phyloP scores from a whole-genome alignment of 2,888 invertebrate species.

The Dastarcus helophoroides region DNA sequence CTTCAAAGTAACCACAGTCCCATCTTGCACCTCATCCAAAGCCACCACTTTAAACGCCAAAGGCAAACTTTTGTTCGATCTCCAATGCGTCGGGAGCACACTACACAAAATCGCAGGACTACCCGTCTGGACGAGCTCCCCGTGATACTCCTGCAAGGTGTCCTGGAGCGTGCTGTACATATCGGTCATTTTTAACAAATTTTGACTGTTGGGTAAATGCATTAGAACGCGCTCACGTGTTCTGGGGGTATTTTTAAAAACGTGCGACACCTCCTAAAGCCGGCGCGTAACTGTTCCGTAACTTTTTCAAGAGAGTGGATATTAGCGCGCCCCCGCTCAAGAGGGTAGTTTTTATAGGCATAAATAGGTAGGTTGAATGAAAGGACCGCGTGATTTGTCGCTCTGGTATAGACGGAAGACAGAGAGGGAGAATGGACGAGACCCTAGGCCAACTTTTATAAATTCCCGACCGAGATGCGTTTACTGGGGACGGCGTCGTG shows the following conservation, averaged over 20 bases:
- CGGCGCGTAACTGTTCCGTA: slow-evolving; percentile 21
- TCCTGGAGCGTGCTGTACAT: slow-evolving; percentile 66
- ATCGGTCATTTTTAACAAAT: slow-evolving; percentile 57
- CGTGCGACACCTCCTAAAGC: slow-evolving; percentile 13
- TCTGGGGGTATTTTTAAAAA: slow-evolving; percentile 8
- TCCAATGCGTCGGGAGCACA: slow-evolving; percentile 88
- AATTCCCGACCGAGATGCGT: slow-evolving; percentile 13
- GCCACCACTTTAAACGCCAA: slow-evolving; percentile 93
- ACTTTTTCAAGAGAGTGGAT: slow-evolving; percentile 36
- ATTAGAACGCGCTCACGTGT: slow-evolving; percentile 32
- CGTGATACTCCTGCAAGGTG: slow-evolving; percentile 77
- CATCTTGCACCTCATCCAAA: slow-evolving; percentile 86
- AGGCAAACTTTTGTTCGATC: slow-evolving; percentile 94
- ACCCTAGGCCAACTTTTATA: slow-evolving; percentile 37
- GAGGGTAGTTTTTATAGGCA: slow-evolving; percentile 38
- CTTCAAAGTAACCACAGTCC: slow-evolving; percentile 83
- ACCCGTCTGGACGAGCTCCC: slow-evolving; percentile 88
- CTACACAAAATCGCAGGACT: slow-evolving; percentile 94
- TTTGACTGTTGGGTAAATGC: slow-evolving; percentile 49
- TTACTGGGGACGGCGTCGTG: slow-evolving; percentile 13
- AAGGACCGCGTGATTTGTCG: slow-evolving; percentile 27
- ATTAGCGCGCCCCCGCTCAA: slow-evolving; percentile 34
- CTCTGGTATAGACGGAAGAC: slow-evolving; percentile 21
- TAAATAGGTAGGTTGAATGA: slow-evolving; percentile 32
- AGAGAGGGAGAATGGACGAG: slow-evolving; percentile 24